These are phyloP conservation scores for Gastracanthus pulcherrimus DNA, from an alignment of 2,888 invertebrate species.

Conservation along the genomic window DNA sequence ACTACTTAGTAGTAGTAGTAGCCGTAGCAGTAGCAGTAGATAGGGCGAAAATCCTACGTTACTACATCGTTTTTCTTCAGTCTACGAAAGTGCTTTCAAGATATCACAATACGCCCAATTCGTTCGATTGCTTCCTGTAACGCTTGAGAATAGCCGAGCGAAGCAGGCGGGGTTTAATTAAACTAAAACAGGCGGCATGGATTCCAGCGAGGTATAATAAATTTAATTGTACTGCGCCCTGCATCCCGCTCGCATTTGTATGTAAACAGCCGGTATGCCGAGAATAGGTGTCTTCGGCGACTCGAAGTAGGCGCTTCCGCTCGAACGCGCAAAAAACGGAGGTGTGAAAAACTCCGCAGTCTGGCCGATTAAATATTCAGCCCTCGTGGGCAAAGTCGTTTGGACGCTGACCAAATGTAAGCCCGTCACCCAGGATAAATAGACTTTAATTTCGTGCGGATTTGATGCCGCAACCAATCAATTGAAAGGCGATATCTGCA, in stretches of 20 bases:
- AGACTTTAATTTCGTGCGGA: constrained; percentile 22
- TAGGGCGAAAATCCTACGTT: too few species aligned
- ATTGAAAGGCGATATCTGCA: too few species aligned
- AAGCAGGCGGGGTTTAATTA: not conserved
- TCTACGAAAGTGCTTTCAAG: not conserved
- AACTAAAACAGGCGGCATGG: not conserved
- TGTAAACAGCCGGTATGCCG: not conserved
- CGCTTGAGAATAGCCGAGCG: not conserved
- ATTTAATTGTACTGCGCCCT: not conserved
- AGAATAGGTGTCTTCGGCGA: not conserved
- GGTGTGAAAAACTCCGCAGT: not conserved
- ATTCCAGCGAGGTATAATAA: not conserved
- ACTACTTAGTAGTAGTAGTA: too few species aligned
- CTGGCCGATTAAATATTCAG: constrained; percentile 28
- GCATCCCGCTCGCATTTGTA: not conserved
- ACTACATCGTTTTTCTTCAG: too few species aligned
- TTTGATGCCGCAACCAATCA: too few species aligned
- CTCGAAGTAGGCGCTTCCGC: too few species aligned
- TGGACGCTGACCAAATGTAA: constrained; percentile 33
- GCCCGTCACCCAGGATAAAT: constrained; percentile 2
- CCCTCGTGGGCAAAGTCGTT: constrained; percentile 24
- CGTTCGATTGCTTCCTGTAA: not conserved
- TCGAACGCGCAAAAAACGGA: not conserved
- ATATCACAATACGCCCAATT: not conserved
- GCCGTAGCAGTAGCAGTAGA: too few species aligned